phyloP scores from a whole-genome alignment of 2,888 invertebrate species.

The Volucella bombylans region DNA sequence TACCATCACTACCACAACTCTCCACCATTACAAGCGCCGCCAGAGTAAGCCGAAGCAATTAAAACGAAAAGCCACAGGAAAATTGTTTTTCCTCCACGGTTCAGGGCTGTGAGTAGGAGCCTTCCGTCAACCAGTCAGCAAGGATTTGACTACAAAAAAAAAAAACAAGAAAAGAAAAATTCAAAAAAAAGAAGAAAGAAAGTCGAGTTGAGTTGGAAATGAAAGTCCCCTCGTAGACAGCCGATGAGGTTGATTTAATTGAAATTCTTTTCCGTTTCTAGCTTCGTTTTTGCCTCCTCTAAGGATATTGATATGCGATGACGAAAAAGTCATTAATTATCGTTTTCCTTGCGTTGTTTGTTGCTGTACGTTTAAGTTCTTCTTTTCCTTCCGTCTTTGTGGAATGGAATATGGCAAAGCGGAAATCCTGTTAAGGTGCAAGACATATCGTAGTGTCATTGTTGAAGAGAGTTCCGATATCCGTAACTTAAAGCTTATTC shows the following conservation, averaged over 20 bases:
- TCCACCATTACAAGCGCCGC: conserved; percentile 23
- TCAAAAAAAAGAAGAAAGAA: conserved; percentile 3
- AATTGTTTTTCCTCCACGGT: conserved; percentile 44
- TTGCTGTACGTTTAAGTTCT: not conserved
- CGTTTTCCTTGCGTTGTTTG: conserved; percentile 48
- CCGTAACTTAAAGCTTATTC: not conserved
- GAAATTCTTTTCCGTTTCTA: conserved; percentile 64
- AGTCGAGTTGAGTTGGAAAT: not conserved
- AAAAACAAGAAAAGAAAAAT: conserved; percentile 9
- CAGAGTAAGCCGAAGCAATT: conserved; percentile 63
- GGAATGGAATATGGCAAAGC: conserved; percentile 1
- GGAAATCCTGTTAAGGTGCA: conserved; percentile 38
- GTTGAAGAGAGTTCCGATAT: conserved; percentile 9
- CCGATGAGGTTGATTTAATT: conserved; percentile 70
- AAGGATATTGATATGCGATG: conserved; percentile 70
- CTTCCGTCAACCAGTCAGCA: not conserved
- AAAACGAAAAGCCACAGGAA: conserved; percentile 67
- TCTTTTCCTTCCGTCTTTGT: not conserved
- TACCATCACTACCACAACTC: conserved; percentile 2
- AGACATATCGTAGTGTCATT: conserved; percentile 67
- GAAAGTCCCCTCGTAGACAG: conserved; percentile 25
- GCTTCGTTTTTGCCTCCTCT: conserved; percentile 15
- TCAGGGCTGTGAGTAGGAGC: not conserved
- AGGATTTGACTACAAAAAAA: conserved; percentile 28
- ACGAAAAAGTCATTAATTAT: conserved; percentile 73